Evolutionary conservation across 2,888 invertebrate genomes (phyloP), one percentile per base, ranked within the genome.

Genomic region (Eilema griseolum): DNA sequence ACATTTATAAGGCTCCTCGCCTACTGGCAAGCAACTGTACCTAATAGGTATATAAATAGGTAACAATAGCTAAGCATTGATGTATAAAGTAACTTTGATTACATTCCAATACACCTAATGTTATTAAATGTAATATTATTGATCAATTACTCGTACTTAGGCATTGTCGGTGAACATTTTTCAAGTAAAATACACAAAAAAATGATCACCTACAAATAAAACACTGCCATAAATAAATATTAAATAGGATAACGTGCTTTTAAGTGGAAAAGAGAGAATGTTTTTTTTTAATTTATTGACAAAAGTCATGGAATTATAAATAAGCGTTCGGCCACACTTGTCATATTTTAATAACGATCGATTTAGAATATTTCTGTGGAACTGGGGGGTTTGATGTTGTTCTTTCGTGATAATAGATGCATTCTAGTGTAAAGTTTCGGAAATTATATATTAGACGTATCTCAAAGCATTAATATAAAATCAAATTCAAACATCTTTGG

Each of bases 101-200:
- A 83, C 82, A 81, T 83, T 80, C 83, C 79, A 82, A 80, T 81
- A 81, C 70, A 76, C 46, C 56, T 76, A 80, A 82, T 69, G 70
- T 72, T 78, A 72, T 66, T 70, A 71, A 74, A 67, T 75, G 66
- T 82, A 76, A 82, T 73, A 73, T 82, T 80, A 78, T 76, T 79
- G 90, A 93, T 90, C 92, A 94, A 93, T 93, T 93, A 93, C 90
- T 93, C 88, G 92, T 94, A 93, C 91, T 93, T 93, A 92, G 89
- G 83, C 79, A 87, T 87, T 88, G 85, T 80, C 76, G 92, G 88
- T 90, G 90, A 84, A 85, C 88, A 92, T 91, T 90, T 89, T 88
- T 85, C 28, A 20, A 31, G 67, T 31, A 67, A 75, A 26, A 73
- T 52, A 1, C 71, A 70, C 70, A 75, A 79, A 83, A 77, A 85